Percentiles rank a stretch among this genome's conserved stretches.
Conservation (phyloP, 2,797 vertebrate genomes). For the Eurystomus glaucurus region DNA sequence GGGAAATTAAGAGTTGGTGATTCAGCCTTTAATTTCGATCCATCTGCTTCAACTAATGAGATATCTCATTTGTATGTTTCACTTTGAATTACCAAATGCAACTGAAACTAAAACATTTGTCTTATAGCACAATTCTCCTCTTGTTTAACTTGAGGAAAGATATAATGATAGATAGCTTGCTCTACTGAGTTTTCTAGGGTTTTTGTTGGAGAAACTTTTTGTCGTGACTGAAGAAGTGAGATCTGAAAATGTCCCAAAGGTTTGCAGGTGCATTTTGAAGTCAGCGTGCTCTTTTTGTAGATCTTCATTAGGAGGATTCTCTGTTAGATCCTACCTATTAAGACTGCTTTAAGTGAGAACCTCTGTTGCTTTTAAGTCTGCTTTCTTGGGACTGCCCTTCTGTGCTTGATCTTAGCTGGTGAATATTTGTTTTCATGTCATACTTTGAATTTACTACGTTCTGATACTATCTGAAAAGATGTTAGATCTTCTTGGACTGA, state of each 20-base stretch:
- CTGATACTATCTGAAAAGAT: not conserved
- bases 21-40: constrained; percentile 91
- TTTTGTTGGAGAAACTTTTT: constrained; percentile 59
- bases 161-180: constrained; percentile 80
- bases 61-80: constrained; percentile 85
- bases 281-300: constrained; percentile 26
- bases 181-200: constrained; percentile 25
- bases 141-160: constrained; percentile 74
- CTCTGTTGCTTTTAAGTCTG: not conserved
- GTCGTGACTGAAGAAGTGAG: not conserved
- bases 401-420: not conserved
- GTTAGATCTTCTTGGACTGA: not conserved
- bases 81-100: constrained; percentile 85
- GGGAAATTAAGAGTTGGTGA: constrained; percentile 90
- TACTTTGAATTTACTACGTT: not conserved
- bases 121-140: constrained; percentile 70
- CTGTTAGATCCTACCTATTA: not conserved
- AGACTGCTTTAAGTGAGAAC: not conserved
- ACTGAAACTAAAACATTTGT: constrained; percentile 80
- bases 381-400: not conserved
- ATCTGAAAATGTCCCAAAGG: constrained; percentile 48
- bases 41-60: constrained; percentile 93
- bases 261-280: constrained; percentile 43
- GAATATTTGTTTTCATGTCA: not conserved
- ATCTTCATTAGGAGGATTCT: constrained; percentile 7